phyloP scores from a whole-genome alignment of 2,797 vertebrate genomes.

The Vespertilio murinus region DNA sequence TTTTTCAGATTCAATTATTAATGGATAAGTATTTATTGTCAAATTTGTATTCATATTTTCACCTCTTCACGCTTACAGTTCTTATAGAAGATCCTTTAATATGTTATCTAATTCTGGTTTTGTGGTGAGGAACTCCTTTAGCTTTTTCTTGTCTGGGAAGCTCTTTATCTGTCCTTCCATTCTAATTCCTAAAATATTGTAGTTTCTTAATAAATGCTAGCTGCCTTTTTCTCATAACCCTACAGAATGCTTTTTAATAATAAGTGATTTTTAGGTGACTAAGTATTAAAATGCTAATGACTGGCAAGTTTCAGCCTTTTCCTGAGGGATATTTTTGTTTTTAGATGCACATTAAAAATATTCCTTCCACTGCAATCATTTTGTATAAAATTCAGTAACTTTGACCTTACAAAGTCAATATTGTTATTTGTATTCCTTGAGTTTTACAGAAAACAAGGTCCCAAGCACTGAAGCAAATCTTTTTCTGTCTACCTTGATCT shows the following conservation, averaged over 20 bases:
- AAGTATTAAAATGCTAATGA: constrained; percentile 59
- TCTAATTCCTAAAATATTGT: background rate
- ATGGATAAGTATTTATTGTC: background rate
- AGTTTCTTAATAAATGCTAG: background rate
- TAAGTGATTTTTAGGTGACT: background rate
- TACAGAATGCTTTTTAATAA: background rate
- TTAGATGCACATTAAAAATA: constrained; percentile 62
- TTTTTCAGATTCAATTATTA: background rate
- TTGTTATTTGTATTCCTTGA: constrained; percentile 69
- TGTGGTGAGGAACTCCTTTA: background rate
- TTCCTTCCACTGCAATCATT: constrained; percentile 9
- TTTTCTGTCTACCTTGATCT: constrained; percentile 69
- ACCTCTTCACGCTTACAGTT: background rate
- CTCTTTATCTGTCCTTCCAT: background rate
- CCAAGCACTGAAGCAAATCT: constrained; percentile 68
- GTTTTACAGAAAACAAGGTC: constrained; percentile 66
- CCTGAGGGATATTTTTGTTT: constrained; percentile 23
- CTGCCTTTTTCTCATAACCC: background rate
- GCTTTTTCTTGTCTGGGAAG: background rate
- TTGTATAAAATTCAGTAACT: constrained; percentile 74
- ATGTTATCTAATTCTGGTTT: background rate
- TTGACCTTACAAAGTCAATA: constrained; percentile 75
- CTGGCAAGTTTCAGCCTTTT: background rate
- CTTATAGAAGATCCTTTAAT: background rate
- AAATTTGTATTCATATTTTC: background rate